Percentiles rank a stretch among this genome's conserved stretches.
These are phyloP conservation scores for Meteorus colon DNA, from an alignment of 2,888 invertebrate genomes.

Conservation along the genomic window DNA sequence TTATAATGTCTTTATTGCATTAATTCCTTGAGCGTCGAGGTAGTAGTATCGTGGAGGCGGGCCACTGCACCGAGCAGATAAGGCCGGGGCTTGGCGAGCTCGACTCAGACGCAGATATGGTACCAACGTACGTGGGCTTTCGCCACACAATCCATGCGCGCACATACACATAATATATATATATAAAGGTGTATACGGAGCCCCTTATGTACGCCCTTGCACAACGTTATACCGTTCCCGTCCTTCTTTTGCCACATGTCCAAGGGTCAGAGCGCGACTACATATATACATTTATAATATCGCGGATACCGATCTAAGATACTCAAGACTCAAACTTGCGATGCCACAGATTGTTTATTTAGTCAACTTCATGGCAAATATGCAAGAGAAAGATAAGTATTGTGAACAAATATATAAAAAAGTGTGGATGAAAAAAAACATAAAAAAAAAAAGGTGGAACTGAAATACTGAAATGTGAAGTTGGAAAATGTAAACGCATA, in stretches of 20 bases:
- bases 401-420: not conserved
- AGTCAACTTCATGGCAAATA: conserved; percentile 6
- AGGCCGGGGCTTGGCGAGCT: conserved; percentile 47
- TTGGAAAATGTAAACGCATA: conserved; percentile 38
- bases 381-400: conserved; percentile 9
- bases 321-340: conserved; percentile 52
- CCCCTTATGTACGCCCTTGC: not conserved
- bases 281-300: conserved; percentile 67
- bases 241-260: conserved; percentile 31
- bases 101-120: conserved; percentile 56
- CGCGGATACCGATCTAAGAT: conserved; percentile 64
- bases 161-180: conserved; percentile 3
- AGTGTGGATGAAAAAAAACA: conserved; percentile 14
- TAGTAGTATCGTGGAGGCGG: conserved; percentile 32
- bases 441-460: conserved; percentile 46
- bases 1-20: conserved; percentile 71
- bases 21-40: conserved; percentile 58
- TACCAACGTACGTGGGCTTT: conserved; percentile 51
- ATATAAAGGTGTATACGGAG: not conserved
- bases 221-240: not conserved
- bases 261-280: conserved; percentile 50
- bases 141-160: conserved; percentile 27
- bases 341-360: conserved; percentile 47
- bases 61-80: conserved; percentile 51
- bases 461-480: not conserved